Base-by-base conservation (phyloP, 2,888 invertebrate genomes). In the Selenia dentaria region DNA sequence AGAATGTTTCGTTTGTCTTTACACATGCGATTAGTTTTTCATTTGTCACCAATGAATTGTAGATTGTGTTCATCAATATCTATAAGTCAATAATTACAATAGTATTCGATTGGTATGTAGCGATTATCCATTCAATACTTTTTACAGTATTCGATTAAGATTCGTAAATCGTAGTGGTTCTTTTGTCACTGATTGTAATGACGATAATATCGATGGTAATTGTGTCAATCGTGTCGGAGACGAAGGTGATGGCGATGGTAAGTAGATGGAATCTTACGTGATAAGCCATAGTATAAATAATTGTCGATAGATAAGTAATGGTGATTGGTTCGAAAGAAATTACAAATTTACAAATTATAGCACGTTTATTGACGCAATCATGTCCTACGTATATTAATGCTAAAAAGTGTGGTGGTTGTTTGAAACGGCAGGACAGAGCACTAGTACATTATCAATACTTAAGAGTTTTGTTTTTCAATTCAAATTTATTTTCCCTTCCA, bases 1-100 rank as follows among this genome's bases (percentile, higher is more conserved):
- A 56, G 56, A 59, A 59, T 54, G 39, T 36, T 51, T 48, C 29
- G 37, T 56, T 51, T 52, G 44, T 50, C 44, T 34, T 51, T 50
- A 57, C 54, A 46, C 43, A 43, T 27, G 45, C 10, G 48, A 57
- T 57, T 57, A 57, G 52, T 46, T 33, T 46, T 48, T 50, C 46
- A 51, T 57, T 51, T 49, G 50, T 46, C 50, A 40, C 35, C 34
- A 37, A 22, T 37, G 44, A 54, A 51, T 47, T 35, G 38, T 47
- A 31, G 33, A 46, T 42, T 14, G 26, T 44, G 42, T 54, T 54
- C 47, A 50, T 54, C 41, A 34, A 46, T 49, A 14, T 16, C 13
- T 38, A 38, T 44, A 44, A 37, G 32, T 20, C 44, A 33, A 12
- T 11, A n/a, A 35, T 11, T 3, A 16, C 6, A 24, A 13, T 34